Conservation (phyloP, 2,888 invertebrate species). For the Esperia sulphurella region DNA sequence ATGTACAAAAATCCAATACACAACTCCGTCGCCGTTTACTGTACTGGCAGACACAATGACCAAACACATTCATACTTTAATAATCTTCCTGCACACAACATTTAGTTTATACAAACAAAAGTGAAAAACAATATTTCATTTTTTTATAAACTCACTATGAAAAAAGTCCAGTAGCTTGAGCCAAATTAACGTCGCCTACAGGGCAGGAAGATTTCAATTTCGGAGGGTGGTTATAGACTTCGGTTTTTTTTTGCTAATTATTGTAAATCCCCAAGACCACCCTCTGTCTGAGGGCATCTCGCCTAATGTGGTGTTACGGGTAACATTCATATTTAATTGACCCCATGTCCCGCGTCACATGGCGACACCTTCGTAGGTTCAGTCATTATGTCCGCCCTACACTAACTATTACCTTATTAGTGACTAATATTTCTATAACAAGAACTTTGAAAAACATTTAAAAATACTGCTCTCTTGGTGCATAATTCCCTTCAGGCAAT, state of each 20-base stretch:
- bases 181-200: too few relatives aligned
- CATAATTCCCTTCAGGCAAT: constrained; percentile 26
- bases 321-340: too few relatives aligned
- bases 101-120: too few relatives aligned
- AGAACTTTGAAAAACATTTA: constrained; percentile 43
- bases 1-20: constrained; percentile 58
- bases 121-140: too few relatives aligned
- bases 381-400: constrained; percentile 44
- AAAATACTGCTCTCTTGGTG: constrained; percentile 58
- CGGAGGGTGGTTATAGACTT: too few relatives aligned
- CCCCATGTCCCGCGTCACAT: background rate
- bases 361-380: constrained; percentile 13
- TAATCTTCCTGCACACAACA: background rate
- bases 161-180: too few relatives aligned
- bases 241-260: too few relatives aligned
- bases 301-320: too few relatives aligned
- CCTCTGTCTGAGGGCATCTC: too few relatives aligned
- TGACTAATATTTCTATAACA: constrained; percentile 47
- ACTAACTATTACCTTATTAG: constrained; percentile 27
- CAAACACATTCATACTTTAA: constrained; percentile 15
- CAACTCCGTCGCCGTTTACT: constrained; percentile 43
- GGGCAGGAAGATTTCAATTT: too few relatives aligned
- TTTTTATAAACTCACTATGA: too few relatives aligned
- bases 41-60: constrained; percentile 48
- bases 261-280: too few relatives aligned